Percentiles rank a stretch among this genome's conserved stretches.
phyloP scores from a whole-genome alignment of 1,140 invertebrate genomes.

The Tetraneura akinire region DNA sequence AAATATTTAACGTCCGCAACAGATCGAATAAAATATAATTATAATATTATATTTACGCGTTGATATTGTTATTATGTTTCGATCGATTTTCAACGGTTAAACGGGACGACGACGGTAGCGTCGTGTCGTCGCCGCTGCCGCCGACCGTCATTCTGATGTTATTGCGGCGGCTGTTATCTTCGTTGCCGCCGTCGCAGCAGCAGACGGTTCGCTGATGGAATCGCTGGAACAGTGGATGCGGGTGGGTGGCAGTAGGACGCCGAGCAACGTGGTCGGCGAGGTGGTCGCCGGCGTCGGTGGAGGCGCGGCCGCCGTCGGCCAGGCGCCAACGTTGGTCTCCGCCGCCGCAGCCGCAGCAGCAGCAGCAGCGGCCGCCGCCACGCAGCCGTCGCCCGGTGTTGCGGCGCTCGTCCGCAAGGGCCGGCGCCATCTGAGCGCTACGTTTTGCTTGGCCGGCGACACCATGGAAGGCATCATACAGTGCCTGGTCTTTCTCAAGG shows the following conservation, averaged over 20 bases:
- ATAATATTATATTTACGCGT: neutral
- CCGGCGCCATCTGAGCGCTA: conserved; percentile 75
- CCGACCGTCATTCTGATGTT: neutral
- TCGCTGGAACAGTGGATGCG: conserved; percentile 42
- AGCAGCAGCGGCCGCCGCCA: conserved; percentile 52
- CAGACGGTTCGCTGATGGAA: conserved; percentile 33
- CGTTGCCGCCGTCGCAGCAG: neutral
- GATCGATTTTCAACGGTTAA: conserved; percentile 13
- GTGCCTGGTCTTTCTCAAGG: conserved; percentile 87
- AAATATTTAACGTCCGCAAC: neutral
- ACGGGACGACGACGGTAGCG: neutral
- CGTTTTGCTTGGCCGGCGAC: conserved; percentile 83
- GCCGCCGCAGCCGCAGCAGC: conserved; percentile 55
- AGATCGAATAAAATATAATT: neutral
- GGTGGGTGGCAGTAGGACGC: conserved; percentile 32
- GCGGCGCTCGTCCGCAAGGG: conserved; percentile 69
- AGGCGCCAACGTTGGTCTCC: conserved; percentile 52
- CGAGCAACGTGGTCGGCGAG: conserved; percentile 25
- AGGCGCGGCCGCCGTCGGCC: conserved; percentile 61
- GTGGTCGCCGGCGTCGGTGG: conserved; percentile 13
- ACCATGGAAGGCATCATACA: conserved; percentile 91
- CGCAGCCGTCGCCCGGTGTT: conserved; percentile 38
- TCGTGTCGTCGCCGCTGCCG: neutral
- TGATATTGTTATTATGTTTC: neutral
- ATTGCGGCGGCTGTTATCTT: neutral